phyloP scores from a whole-genome alignment of 2,113 vertebrate species.

The Urocitellus parryii region DNA sequence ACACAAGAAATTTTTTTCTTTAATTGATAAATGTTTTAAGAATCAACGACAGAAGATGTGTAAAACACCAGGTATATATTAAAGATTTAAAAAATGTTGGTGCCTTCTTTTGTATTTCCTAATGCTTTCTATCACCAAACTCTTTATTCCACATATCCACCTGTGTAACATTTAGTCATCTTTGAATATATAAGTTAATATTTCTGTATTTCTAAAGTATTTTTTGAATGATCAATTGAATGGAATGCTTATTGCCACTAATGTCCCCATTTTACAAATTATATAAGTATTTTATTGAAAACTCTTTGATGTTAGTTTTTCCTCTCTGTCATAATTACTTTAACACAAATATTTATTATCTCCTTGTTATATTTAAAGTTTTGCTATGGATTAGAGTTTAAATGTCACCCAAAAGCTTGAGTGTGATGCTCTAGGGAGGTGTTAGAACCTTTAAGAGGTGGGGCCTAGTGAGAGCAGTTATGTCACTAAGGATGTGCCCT shows the following conservation, averaged over 20 bases:
- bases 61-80: not conserved
- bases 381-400: not conserved
- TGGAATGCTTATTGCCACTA: not conserved
- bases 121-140: not conserved
- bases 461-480: not conserved
- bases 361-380: not conserved
- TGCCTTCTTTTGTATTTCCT: not conserved
- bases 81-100: not conserved
- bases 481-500: not conserved
- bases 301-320: not conserved
- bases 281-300: not conserved
- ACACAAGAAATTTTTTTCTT: not conserved
- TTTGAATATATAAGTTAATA: not conserved
- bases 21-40: not conserved
- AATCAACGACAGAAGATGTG: not conserved
- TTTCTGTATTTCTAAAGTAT: conserved; percentile 22
- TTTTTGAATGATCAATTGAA: conserved; percentile 6
- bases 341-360: not conserved
- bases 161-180: not conserved
- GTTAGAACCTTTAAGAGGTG: not conserved
- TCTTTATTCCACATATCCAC: not conserved
- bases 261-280: not conserved
- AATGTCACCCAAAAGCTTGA: not conserved
- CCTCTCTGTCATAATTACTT: not conserved
- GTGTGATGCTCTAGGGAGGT: not conserved